Evolutionary conservation across 2,888 invertebrate species (phyloP), one percentile per base, ranked within the genome.

Genomic region (Syritta pipiens): DNA sequence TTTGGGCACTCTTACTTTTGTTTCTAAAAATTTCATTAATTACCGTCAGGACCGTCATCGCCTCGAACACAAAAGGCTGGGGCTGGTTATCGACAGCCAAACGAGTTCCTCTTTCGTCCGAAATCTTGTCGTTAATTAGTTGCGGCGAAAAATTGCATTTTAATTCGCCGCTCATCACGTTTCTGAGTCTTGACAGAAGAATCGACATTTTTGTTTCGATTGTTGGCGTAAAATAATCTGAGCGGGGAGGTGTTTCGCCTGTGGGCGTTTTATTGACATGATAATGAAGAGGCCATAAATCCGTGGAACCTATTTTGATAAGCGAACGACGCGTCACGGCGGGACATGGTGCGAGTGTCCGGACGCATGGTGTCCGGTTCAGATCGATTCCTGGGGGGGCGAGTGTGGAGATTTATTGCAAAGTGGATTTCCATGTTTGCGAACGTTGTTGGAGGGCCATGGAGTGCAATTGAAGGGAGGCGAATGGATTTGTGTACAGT

Each of bases 381-480:
- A 44, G 28, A 49, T 44, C 9, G 17, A 40, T 48, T 24, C 48
- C 35, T 26, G 24, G 35, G 1, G 12, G 53, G 24, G 63, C 17
- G 57, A 20, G 24, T 26, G 20, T 5, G n/a, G 14, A 57, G 63
- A 72, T 65, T 72, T 57, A 72, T 57, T 63, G 57, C 28, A 65
- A 57, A 72, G 72, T 72, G 65, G 35, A 6, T 72, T 72, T 72
- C 32, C 72, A 55, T 65, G 72, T 72, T 48, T 42, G 49, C 20
- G n/a, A n/a, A n/a, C n/a, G n/a, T n/a, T n/a, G n/a, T n/a, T n/a
- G n/a, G n/a, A 14, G 4, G 22, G 40, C 19, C 20, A 48, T 48
- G 55, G 60, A 69, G 51, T 51, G 44, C 44, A 44, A 19, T 19
- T 4, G 3, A 10, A 28, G 28, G 26, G 53, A 26, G n/a, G n/a